Percentiles rank a stretch among this genome's conserved stretches.
phyloP scores from a whole-genome alignment of 2,113 vertebrate species.

The Quiscalus mexicanus region DNA sequence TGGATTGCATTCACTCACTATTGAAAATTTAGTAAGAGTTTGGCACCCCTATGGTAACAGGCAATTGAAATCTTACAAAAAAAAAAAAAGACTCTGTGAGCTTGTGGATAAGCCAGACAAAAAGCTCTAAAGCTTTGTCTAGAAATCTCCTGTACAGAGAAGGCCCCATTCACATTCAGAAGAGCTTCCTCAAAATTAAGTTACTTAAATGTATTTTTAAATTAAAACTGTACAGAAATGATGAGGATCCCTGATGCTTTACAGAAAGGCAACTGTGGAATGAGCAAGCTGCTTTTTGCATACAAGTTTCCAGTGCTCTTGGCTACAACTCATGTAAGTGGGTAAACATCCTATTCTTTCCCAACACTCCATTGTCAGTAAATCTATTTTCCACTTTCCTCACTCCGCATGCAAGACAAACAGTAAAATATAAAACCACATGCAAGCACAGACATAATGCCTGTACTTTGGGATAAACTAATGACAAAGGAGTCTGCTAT shows the following conservation, averaged over 20 bases:
- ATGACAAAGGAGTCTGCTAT: neutral
- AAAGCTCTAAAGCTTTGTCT: neutral
- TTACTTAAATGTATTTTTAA: neutral
- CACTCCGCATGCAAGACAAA: constrained; percentile 17
- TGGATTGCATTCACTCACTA: neutral
- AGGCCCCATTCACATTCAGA: neutral
- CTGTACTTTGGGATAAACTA: neutral
- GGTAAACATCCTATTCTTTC: constrained; percentile 38
- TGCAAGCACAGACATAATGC: neutral
- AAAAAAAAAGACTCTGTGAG: neutral
- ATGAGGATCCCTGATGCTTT: neutral
- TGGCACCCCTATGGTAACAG: neutral
- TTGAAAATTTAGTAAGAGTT: neutral
- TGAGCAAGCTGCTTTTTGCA: neutral
- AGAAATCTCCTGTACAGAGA: neutral
- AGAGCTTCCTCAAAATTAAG: neutral
- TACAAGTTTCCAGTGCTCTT: constrained; percentile 20
- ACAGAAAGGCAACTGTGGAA: neutral
- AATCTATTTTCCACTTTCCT: constrained; percentile 24
- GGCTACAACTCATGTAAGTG: neutral
- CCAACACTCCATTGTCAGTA: constrained; percentile 2
- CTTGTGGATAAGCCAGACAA: neutral
- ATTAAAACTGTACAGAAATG: neutral
- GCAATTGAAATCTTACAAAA: neutral
- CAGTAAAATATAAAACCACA: constrained; percentile 1